phyloP scores from a whole-genome alignment of 2,888 invertebrate genomes.

The Heliconius ismenius region DNA sequence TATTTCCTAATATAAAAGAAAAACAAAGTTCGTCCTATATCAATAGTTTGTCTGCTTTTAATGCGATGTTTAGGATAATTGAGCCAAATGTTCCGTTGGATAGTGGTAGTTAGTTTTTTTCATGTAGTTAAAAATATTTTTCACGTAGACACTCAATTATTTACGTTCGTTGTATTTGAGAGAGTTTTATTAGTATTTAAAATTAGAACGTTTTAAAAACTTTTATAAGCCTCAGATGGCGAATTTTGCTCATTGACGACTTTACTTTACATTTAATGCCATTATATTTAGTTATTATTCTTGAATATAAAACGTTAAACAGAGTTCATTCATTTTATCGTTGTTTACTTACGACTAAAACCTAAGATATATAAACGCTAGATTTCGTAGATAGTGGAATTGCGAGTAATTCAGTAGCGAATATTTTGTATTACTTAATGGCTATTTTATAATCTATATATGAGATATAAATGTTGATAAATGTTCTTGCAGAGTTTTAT shows the following conservation, averaged over 20 bases:
- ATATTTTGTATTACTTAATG: constrained; percentile 65
- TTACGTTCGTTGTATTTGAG: constrained; percentile 24
- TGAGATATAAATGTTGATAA: constrained; percentile 57
- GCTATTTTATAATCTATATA: constrained; percentile 64
- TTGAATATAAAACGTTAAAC: constrained; percentile 17
- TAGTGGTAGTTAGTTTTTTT: constrained; percentile 24
- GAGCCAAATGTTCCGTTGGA: constrained; percentile 30
- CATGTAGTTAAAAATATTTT: constrained; percentile 23
- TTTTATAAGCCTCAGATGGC: constrained; percentile 18
- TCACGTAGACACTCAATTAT: constrained; percentile 32
- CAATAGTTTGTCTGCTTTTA: constrained; percentile 43
- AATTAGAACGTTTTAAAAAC: constrained; percentile 4
- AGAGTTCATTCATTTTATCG: constrained; percentile 37
- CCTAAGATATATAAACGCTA: constrained; percentile 65
- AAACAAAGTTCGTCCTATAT: constrained; percentile 65
- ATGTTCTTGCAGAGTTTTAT: constrained; percentile 52
- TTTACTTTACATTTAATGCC: constrained; percentile 14
- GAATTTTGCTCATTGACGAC: constrained; percentile 21
- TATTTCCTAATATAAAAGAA: constrained; percentile 54
- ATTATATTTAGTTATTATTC: constrained; percentile 10
- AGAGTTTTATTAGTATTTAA: constrained; percentile 23
- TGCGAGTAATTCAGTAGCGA: constrained; percentile 62
- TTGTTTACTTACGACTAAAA: constrained; percentile 27
- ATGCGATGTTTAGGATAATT: constrained; percentile 45
- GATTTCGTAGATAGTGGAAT: constrained; percentile 67